A percentile compares a stretch with the other conserved stretches of the same genome.
Evolutionary conservation across 53 echinoderm and acorn worm species (phyloP).

Genomic region (Paracentrotus lividus): DNA sequence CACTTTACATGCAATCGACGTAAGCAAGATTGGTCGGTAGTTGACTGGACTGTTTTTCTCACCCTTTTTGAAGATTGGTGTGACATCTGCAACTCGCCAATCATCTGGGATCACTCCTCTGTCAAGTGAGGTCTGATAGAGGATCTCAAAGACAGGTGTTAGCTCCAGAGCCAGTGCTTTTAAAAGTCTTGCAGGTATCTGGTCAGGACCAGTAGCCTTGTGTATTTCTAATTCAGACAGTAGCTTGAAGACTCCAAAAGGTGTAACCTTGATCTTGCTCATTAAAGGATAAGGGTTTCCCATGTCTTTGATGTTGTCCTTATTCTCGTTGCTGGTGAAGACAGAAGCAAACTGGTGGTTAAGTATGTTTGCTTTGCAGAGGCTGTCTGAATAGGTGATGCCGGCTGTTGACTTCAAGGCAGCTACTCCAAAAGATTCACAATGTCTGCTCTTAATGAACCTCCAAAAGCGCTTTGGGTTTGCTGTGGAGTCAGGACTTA

Average conservation of each 20-base stretch:
- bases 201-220: slow-evolving; percentile 67
- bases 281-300: slow-evolving; percentile 58
- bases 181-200: slow-evolving; percentile 48
- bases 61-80: slow-evolving; percentile 70
- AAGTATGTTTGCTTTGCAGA: slow-evolving; percentile 61
- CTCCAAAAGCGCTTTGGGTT: slow-evolving; percentile 66
- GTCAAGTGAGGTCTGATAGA: slow-evolving; percentile 47
- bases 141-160: slow-evolving; percentile 19
- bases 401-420: slow-evolving; percentile 57
- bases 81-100: slow-evolving; percentile 57
- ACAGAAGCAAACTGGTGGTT: slow-evolving; percentile 65
- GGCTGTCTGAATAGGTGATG: slow-evolving; percentile 52
- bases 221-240: background rate
- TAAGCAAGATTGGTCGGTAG: slow-evolving; percentile 58
- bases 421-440: slow-evolving; percentile 61
- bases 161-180: slow-evolving; percentile 34
- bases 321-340: slow-evolving; percentile 64
- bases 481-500: background rate
- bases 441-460: slow-evolving; percentile 65
- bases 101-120: slow-evolving; percentile 61
- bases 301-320: slow-evolving; percentile 1
- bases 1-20: slow-evolving; percentile 58
- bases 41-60: slow-evolving; percentile 39
- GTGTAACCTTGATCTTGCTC: slow-evolving; percentile 14
- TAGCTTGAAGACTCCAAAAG: slow-evolving; percentile 67